Evolutionary conservation across 2,888 invertebrate species (phyloP).

Genomic region (Helobdella robusta): DNA sequence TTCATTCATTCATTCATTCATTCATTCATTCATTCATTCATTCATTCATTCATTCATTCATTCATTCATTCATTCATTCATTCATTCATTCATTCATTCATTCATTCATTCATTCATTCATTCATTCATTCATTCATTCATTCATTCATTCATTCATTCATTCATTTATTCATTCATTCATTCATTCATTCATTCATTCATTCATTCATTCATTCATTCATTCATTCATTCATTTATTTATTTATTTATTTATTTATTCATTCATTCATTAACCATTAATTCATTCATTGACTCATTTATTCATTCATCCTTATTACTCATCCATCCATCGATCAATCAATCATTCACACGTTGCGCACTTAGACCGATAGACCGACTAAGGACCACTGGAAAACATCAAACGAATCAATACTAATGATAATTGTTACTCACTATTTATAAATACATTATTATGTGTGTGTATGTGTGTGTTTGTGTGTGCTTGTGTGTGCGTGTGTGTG

Average conservation of each 20-base stretch:
- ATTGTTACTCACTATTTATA: too few relatives aligned
- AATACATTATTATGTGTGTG: too few relatives aligned
- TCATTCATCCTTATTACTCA: too few relatives aligned
- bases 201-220: slow-evolving; percentile 2
- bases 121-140: slow-evolving; percentile 2
- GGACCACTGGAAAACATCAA: too few relatives aligned
- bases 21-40: slow-evolving; percentile 2
- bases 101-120: slow-evolving; percentile 2
- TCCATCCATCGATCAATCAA: too few relatives aligned
- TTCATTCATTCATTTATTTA: not conserved
- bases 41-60: slow-evolving; percentile 2
- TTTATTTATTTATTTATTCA: not conserved
- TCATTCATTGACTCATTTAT: too few relatives aligned
- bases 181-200: slow-evolving; percentile 2
- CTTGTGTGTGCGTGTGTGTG: too few relatives aligned
- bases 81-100: slow-evolving; percentile 2
- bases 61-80: slow-evolving; percentile 2
- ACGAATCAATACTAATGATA: too few relatives aligned
- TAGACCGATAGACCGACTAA: too few relatives aligned
- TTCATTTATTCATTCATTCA: slow-evolving; percentile 2
- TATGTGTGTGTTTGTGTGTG: too few relatives aligned
- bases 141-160: slow-evolving; percentile 2
- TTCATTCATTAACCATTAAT: too few relatives aligned
- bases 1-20: slow-evolving; percentile 21
- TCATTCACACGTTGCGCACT: too few relatives aligned